Conservation (phyloP, 2,797 vertebrate genomes). For the Sebastes flavidus region DNA sequence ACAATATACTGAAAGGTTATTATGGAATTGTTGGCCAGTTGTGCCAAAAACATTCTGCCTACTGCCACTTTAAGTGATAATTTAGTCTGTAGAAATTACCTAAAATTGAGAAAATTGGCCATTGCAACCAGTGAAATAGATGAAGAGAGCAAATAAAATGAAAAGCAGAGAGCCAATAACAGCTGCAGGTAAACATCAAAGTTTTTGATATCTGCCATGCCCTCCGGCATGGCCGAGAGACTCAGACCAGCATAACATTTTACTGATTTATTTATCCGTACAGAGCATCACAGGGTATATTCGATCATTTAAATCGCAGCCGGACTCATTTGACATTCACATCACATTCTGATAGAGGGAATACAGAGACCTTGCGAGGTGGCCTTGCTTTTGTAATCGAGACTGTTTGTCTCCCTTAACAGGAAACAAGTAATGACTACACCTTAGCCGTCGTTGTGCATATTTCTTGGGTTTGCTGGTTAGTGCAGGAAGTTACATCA, state of each 20-base stretch:
- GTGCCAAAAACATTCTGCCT: too few species aligned
- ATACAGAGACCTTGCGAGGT: constrained; percentile 10
- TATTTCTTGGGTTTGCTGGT: neutral
- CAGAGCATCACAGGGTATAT: neutral
- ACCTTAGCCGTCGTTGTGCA: neutral
- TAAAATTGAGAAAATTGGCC: neutral
- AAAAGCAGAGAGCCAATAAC: neutral
- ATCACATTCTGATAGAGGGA: constrained; percentile 4
- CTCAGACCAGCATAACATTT: constrained; percentile 26
- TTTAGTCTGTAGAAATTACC: neutral
- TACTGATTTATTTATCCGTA: constrained; percentile 29
- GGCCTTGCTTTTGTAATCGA: constrained; percentile 27
- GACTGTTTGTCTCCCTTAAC: neutral
- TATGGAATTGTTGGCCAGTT: too few species aligned
- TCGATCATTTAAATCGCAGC: neutral
- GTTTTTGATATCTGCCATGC: constrained; percentile 21
- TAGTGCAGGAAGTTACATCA: neutral
- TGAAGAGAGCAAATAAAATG: neutral
- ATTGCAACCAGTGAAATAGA: neutral
- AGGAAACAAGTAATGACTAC: constrained; percentile 2
- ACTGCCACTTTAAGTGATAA: neutral
- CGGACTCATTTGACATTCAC: constrained; percentile 23
- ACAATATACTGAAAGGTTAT: too few species aligned
- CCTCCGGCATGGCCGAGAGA: constrained; percentile 10
- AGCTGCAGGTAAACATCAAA: constrained; percentile 6